Conservation (phyloP, 1,140 invertebrate genomes). For the Atopsyche davidsoni region DNA sequence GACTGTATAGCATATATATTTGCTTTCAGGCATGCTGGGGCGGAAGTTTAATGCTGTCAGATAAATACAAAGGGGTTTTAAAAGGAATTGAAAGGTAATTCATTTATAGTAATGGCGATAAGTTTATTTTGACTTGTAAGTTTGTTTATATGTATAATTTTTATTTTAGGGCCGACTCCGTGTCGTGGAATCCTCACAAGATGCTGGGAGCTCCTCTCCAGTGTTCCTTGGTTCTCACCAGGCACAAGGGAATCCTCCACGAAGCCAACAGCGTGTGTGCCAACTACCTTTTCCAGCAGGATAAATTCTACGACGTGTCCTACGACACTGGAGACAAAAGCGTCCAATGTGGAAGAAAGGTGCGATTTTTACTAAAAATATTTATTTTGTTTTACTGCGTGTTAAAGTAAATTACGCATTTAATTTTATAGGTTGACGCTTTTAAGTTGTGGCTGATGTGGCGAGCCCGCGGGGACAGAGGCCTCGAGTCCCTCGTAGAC, state of each 20-base stretch:
- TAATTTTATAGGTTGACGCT: conserved; percentile 70
- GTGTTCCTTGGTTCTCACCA: conserved; percentile 75
- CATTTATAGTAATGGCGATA: conserved; percentile 7
- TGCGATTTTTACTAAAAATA: conserved; percentile 28
- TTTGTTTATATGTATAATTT: background rate
- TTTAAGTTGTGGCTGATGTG: conserved; percentile 94
- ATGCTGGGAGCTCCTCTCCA: conserved; percentile 84
- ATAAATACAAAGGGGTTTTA: conserved; percentile 56
- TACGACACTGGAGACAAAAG: conserved; percentile 93
- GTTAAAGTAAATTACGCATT: background rate
- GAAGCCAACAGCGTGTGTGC: conserved; percentile 72
- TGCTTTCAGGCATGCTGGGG: conserved; percentile 71
- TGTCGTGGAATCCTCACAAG: conserved; percentile 93
- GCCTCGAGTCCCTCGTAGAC: conserved; percentile 56
- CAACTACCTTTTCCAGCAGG: conserved; percentile 84
- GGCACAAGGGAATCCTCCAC: conserved; percentile 59
- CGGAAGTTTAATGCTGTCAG: conserved; percentile 67
- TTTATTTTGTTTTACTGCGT: background rate
- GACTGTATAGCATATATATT: conserved; percentile 14
- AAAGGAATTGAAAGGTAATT: conserved; percentile 64
- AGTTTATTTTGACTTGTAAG: background rate
- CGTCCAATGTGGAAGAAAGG: conserved; percentile 87
- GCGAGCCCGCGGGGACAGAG: conserved; percentile 64
- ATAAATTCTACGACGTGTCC: conserved; percentile 85
- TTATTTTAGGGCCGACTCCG: conserved; percentile 57